Evolutionary conservation across 1,140 invertebrate genomes (phyloP).

Genomic region (Dreissena rostriformis): DNA sequence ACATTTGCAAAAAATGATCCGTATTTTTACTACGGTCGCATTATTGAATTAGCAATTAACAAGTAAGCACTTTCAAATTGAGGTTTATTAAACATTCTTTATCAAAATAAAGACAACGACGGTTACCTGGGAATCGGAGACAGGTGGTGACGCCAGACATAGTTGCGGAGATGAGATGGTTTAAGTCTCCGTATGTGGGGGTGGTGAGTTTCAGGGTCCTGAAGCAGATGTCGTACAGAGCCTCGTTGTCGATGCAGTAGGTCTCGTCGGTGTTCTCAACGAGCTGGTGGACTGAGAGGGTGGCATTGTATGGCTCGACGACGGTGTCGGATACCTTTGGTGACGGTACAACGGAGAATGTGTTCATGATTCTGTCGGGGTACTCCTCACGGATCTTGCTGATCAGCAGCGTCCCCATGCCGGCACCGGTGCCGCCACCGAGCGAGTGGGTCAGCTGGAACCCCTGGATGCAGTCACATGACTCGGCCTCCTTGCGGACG

Average conservation of each 20-base stretch:
- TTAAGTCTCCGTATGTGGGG: conserved; percentile 85
- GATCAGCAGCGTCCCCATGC: conserved; percentile 80
- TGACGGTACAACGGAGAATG: conserved; percentile 94
- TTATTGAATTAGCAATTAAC: too few relatives aligned
- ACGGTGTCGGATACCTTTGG: conserved; percentile 86
- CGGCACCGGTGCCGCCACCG: conserved; percentile 79
- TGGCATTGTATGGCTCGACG: conserved; percentile 84
- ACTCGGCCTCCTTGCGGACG: conserved; percentile 90
- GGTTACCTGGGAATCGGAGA: conserved; percentile 87
- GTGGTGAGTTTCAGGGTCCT: conserved; percentile 91
- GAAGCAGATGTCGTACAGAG: conserved; percentile 96
- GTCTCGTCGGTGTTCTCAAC: conserved; percentile 89
- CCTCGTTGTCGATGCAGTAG: conserved; percentile 87
- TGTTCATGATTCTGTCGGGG: conserved; percentile 95
- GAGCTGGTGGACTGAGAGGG: conserved; percentile 88
- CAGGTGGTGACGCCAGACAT: conserved; percentile 92
- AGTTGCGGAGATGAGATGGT: conserved; percentile 83
- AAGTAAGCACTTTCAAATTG: too few relatives aligned
- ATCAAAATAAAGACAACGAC: too few relatives aligned
- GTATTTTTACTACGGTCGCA: too few relatives aligned
- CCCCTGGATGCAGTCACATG: conserved; percentile 89
- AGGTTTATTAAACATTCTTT: too few relatives aligned
- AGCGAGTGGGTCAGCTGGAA: conserved; percentile 80
- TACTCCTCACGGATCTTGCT: conserved; percentile 83
- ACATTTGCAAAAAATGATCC: too few relatives aligned